phyloP scores from a whole-genome alignment of 2,797 vertebrate genomes.

The Tiaroga cobitis region DNA sequence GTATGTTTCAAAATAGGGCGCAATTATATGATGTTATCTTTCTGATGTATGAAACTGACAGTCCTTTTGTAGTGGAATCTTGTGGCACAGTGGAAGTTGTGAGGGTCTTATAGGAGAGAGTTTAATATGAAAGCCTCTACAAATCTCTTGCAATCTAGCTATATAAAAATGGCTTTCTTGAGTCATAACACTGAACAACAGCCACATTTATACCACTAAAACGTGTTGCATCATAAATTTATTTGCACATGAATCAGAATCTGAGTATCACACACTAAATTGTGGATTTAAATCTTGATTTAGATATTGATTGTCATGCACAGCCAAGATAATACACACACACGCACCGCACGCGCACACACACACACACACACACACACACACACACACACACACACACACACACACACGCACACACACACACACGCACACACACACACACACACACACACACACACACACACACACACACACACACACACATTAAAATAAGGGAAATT shows the following conservation, averaged over 20 bases:
- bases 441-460: too few relatives aligned
- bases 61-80: slow-evolving; percentile 21
- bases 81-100: not conserved
- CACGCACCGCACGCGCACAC: too few relatives aligned
- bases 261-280: not conserved
- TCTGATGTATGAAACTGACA: slow-evolving; percentile 50
- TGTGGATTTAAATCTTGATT: not conserved
- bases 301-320: not conserved
- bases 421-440: too few relatives aligned
- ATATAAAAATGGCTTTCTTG: slow-evolving; percentile 6
- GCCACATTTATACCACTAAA: slow-evolving; percentile 6
- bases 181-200: not conserved
- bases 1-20: slow-evolving; percentile 43
- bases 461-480: too few relatives aligned
- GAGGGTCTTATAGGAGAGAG: not conserved
- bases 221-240: not conserved
- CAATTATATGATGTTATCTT: slow-evolving; percentile 52
- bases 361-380: too few relatives aligned
- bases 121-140: slow-evolving; percentile 24
- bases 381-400: too few relatives aligned
- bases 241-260: not conserved
- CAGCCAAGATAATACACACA: not conserved
- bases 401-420: too few relatives aligned
- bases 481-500: not conserved
- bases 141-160: slow-evolving; percentile 21